These are phyloP conservation scores for Danionella dracula DNA, from an alignment of 2,797 vertebrate genomes.

Conservation along the genomic window DNA sequence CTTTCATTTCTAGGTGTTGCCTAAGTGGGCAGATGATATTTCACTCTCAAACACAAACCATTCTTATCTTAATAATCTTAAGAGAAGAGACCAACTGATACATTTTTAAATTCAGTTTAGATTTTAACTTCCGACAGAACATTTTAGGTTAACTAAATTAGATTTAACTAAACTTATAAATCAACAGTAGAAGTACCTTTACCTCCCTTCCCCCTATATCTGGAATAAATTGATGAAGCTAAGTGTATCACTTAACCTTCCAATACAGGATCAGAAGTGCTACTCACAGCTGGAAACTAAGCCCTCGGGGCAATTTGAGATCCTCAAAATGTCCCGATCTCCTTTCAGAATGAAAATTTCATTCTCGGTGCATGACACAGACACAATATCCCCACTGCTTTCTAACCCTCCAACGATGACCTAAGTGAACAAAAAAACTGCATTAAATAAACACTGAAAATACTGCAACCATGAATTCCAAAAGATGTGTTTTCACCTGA, in stretches of 20 bases:
- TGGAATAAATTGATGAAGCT: slow-evolving; percentile 12
- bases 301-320: slow-evolving; percentile 86
- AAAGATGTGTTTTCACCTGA: slow-evolving; percentile 68
- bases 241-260: slow-evolving; percentile 7
- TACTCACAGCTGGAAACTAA: slow-evolving; percentile 68
- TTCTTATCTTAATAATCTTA: no score
- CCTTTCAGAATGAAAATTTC: slow-evolving; percentile 96
- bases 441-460: neutral
- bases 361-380: slow-evolving; percentile 88
- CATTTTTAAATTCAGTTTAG: no score
- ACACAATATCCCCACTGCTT: slow-evolving; percentile 89
- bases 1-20: no score
- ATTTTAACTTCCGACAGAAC: no score
- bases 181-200: no score
- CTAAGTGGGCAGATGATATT: no score
- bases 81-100: no score
- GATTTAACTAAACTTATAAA: no score
- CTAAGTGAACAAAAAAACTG: slow-evolving; percentile 57
- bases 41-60: no score
- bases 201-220: no score
- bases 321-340: slow-evolving; percentile 88
- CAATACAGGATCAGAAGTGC: neutral
- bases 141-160: no score
- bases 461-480: no score
- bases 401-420: slow-evolving; percentile 87